These are phyloP conservation scores for Holothuria leucospilota DNA, from an alignment of 53 echinoderm and acorn worm genomes.

Conservation along the genomic window DNA sequence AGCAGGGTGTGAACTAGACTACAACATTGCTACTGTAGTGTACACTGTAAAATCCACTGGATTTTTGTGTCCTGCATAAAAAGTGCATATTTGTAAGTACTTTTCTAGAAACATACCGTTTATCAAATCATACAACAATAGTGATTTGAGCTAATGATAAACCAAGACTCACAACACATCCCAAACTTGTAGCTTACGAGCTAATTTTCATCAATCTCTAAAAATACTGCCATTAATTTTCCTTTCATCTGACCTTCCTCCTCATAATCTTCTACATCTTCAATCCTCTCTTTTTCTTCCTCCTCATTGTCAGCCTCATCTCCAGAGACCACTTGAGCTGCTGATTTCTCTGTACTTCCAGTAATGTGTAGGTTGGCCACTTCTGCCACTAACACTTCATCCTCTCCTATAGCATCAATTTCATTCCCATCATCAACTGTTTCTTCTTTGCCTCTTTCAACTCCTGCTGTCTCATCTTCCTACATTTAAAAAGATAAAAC, in stretches of 20 bases:
- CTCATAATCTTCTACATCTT: constrained; percentile 1
- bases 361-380: background rate
- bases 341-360: background rate
- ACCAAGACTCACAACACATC: too few species aligned
- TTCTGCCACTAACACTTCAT: background rate
- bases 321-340: background rate
- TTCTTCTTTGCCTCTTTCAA: too few species aligned
- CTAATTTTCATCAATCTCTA: background rate
- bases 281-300: constrained; percentile 9
- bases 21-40: too few species aligned
- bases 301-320: constrained; percentile 3
- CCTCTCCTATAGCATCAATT: background rate
- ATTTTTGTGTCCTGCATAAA: too few species aligned
- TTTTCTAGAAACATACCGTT: too few species aligned
- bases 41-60: too few species aligned
- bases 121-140: too few species aligned
- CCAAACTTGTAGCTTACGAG: too few species aligned
- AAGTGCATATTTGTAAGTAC: too few species aligned
- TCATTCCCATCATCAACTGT: background rate
- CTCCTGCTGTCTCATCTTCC: background rate
- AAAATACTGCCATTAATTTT: too few species aligned
- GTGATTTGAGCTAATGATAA: too few species aligned
- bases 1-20: too few species aligned
- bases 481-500: background rate
- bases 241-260: background rate